Evolutionary conservation across 2,888 invertebrate genomes (phyloP).

Genomic region (Salticus scenicus): DNA sequence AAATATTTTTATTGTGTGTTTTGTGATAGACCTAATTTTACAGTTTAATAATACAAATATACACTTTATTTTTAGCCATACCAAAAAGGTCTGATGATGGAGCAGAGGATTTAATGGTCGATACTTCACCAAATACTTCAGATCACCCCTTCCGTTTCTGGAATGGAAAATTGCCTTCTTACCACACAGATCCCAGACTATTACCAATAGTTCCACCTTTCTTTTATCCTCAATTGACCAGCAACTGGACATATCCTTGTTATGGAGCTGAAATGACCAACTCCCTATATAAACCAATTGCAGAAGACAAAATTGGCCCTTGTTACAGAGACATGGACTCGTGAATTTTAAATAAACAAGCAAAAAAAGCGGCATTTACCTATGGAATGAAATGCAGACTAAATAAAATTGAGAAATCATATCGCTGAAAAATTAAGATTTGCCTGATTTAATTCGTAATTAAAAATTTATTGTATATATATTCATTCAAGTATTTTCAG

Average conservation of each 20-base stretch:
- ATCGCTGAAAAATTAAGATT: too few relatives aligned
- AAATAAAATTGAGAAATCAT: too few relatives aligned
- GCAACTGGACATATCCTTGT: conserved; percentile 47
- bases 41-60: too few relatives aligned
- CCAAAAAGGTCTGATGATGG: conserved; percentile 23
- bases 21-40: too few relatives aligned
- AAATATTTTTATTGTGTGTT: too few relatives aligned
- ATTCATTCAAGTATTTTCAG: too few relatives aligned
- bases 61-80: too few relatives aligned
- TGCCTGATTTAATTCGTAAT: too few relatives aligned
- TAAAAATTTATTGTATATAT: too few relatives aligned
- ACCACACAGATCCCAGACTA: conserved; percentile 46
- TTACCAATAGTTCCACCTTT: conserved; percentile 53
- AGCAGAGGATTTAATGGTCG: conserved; percentile 21
- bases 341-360: too few relatives aligned
- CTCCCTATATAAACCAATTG: background rate
- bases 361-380: too few relatives aligned
- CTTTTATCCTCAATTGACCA: conserved; percentile 40
- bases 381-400: too few relatives aligned
- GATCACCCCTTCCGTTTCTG: conserved; percentile 39
- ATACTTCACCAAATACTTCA: background rate
- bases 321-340: background rate
- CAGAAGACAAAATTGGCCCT: background rate
- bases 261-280: conserved; percentile 18
- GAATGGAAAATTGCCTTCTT: conserved; percentile 42